Evolutionary conservation across 2,888 invertebrate species (phyloP), one percentile per base, ranked within the genome.

Genomic region (Ormia ochracea): DNA sequence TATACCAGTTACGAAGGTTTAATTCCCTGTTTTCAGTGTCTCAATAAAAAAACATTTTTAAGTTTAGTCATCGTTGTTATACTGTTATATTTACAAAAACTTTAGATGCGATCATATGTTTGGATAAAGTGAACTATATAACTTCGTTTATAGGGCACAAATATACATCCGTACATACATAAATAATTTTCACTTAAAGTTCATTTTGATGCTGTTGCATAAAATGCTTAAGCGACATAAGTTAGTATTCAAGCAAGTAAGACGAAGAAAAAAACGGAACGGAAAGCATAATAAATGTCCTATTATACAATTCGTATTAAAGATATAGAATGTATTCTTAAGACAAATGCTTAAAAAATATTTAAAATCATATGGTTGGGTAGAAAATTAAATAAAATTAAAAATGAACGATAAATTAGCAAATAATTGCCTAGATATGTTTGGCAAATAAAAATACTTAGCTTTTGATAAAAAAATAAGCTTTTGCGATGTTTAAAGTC

Each of bases 161-260:
- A 54, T 12, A 12, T 38, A 21, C n/a, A 54, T 54, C 41, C 41
- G 21, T 1, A 19, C 2, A 36, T 23, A 5, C 17, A n/a, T 50
- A n/a, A n/a, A 26, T 28, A 58, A 58, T 48, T 70, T 58, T 38
- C 17, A 52, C 33, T 45, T 54, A 54, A 43, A 45, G 63, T 56
- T 65, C 54, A 43, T 36, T 54, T 61, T 61, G 61, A 33, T 61
- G 72, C 61, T 61, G 63, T 63, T 73, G 73, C 73, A 73, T 73
- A 65, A 73, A 65, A 63, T 73, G 73, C 56, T 73, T 73, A 65
- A 65, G 36, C 26, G 73, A 36, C 56, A 73, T 73, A 73, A 73
- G 65, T 73, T 73, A 73, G 63, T 65, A 65, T 73, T 73, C 73
- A 65, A 54, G 63, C 23, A 54, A 43, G 36, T 26, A 48, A 73